phyloP scores from a whole-genome alignment of 1,140 invertebrate genomes.

The Solenopsis fugax region DNA sequence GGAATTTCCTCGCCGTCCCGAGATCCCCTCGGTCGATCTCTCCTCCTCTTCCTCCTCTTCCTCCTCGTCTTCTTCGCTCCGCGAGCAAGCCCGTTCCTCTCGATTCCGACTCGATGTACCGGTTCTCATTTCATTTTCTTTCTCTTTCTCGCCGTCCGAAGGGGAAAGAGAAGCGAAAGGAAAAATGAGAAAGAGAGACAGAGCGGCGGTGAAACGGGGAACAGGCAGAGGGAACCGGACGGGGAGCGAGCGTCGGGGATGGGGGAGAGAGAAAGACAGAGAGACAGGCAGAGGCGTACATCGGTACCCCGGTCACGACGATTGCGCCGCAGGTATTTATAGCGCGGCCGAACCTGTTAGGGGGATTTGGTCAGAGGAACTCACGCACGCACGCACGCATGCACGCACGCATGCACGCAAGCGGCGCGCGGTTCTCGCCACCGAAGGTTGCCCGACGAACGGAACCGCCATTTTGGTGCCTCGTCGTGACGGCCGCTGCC shows the following conservation, averaged over 20 bases:
- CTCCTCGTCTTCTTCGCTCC: conserved; percentile 25
- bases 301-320: conserved; percentile 75
- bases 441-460: conserved; percentile 82
- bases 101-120: conserved; percentile 71
- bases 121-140: conserved; percentile 75
- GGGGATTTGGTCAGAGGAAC: conserved; percentile 79
- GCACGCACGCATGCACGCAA: conserved; percentile 51
- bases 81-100: conserved; percentile 57
- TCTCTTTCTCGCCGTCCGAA: conserved; percentile 49
- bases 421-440: conserved; percentile 61
- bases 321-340: conserved; percentile 72
- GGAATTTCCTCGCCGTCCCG: conserved; percentile 33
- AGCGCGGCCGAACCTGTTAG: conserved; percentile 72
- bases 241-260: conserved; percentile 4
- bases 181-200: conserved; percentile 46
- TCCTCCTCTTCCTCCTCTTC: not conserved
- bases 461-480: conserved; percentile 78
- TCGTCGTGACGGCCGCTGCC: not conserved
- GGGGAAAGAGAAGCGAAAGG: conserved; percentile 53
- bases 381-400: conserved; percentile 70
- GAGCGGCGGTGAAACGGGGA: not conserved
- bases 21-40: conserved; percentile 28
- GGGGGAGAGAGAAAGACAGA: conserved; percentile 17
- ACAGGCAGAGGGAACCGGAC: conserved; percentile 46
- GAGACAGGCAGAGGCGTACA: conserved; percentile 60